Evolutionary conservation across 2,888 invertebrate genomes (phyloP).

Genomic region (Mythimna loreyi): DNA sequence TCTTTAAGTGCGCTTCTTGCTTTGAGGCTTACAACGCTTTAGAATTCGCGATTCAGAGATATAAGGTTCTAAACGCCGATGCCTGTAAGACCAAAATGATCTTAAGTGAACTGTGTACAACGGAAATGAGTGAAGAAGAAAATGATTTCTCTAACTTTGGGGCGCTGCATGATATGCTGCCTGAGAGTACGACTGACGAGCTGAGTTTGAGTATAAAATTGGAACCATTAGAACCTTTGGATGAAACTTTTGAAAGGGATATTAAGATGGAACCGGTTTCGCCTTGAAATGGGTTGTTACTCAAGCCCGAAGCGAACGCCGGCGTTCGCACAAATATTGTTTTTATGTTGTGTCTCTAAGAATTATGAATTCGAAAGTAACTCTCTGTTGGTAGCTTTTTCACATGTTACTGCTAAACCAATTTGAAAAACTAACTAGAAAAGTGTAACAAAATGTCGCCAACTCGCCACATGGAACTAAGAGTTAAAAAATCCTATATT

Average conservation of each 20-base stretch:
- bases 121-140: slow-evolving; percentile 83
- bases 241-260: slow-evolving; percentile 41
- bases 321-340: no score
- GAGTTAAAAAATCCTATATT: no score
- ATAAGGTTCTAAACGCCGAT: slow-evolving; percentile 69
- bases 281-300: no score
- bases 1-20: slow-evolving; percentile 80
- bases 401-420: no score
- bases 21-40: slow-evolving; percentile 71
- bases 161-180: slow-evolving; percentile 69
- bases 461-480: no score
- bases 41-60: slow-evolving; percentile 78
- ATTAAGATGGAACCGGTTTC: slow-evolving; percentile 73
- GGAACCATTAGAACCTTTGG: slow-evolving; percentile 64
- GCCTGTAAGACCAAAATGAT: slow-evolving; percentile 74
- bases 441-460: no score
- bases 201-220: slow-evolving; percentile 60
- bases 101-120: slow-evolving; percentile 82
- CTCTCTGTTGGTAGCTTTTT: no score
- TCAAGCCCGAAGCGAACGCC: no score
- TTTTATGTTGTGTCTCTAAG: no score
- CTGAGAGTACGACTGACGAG: slow-evolving; percentile 76
- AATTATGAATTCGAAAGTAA: neutral
- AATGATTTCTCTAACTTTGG: slow-evolving; percentile 66
- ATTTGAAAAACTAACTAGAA: no score